Base-by-base conservation (phyloP, 64 coral and sea anemone species). In the Montipora capricornis region DNA sequence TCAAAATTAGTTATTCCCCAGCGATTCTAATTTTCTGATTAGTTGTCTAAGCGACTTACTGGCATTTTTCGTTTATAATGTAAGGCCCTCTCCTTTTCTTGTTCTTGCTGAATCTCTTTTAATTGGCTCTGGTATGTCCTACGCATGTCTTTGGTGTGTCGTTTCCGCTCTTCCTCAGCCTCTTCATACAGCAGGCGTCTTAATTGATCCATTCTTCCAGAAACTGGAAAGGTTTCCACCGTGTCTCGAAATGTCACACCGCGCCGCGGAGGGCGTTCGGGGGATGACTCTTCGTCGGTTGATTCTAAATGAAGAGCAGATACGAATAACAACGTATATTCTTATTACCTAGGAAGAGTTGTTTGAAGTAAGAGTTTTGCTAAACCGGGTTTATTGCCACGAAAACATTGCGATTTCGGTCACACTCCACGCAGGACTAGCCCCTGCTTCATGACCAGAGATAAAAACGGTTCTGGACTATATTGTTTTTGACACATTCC, bases 181-280 rank as follows among this genome's bases (percentile, higher is more conserved):
- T 94, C 83, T 11, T 94, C 89, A 13, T 99, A 90, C 58, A 99
- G 73, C 2, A 94, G 83, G 44, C 79, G 75, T 49, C 95, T 94
- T 49, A 99, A 79, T 49, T 95, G 87, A 24, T 99, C 98, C 75
- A 99, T 87, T 85, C 92, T 80, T 71, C 94, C 96, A 5, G 95
- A 96, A 16, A 99, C 96, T 20, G 95, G 92, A 81, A 96, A 90
- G 2, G 94, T 96, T 62, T 99, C 92, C 0, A 94, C 90, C 64
- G 96, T 80, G 24, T 99, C 98, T 58, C 92, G 90, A 74, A 99
- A 99, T 24, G 84, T 91, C 7, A 99, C 98, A n/a, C 85, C 92
- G 47, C 95, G 94, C 44, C 80, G 92, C 15, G 66, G 22, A 19
- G 47, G 66, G 9, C 49, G 75, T 44, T 87, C 75, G 5, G 83